Base-by-base conservation (phyloP, 2,888 invertebrate species). In the Tridacna crocea region DNA sequence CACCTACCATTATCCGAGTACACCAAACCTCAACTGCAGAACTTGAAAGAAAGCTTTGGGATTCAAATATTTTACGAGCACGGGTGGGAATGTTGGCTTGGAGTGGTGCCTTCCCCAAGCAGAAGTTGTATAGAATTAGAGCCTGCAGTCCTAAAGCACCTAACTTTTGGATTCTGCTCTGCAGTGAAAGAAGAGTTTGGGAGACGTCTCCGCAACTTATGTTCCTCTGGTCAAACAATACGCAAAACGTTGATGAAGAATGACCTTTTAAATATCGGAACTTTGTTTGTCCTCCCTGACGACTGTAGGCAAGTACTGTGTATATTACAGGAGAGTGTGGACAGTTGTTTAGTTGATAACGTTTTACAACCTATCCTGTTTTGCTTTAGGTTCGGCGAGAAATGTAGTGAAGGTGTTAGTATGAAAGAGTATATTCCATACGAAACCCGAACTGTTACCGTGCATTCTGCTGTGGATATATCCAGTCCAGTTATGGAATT, bases 311-410 rank as follows among this genome's bases (percentile, higher is more conserved):
- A 24, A n/a, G 68, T 82, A 27, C 36, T 82, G 51, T 19, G 27
- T 17, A 63, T 24, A 15, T 26, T 83, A n/a, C 77, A 84, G 60
- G n/a, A 66, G 60, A 48, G 51, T 55, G 13, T 84, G 24, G 70
- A 77, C 46, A 66, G 22, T n/a, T 65, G 65, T 27, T 27, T 51
- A 15, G 27, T 19, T 48, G 48, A 24, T 13, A 51, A 46, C 22
- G 26, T 66, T 47, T 82, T 79, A 51, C 22, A 63, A 68, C 46
- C 47, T 17, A 60, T 82, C 19, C 19, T 75, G 13, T 85, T 85
- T 70, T 82, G 84, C 51, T 85, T 82, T 72, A 74, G 85, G 4
- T 82, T 85, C 72, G 80, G 82, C n/a, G 85, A 85, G 55, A 82
- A 85, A 80, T 46, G 63, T 65, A 24, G 19, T 17, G 58, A 46